A percentile compares a stretch with the other conserved stretches of the same genome.
Evolutionary conservation across 2,113 vertebrate genomes (phyloP).

Genomic region (Platanista minor): DNA sequence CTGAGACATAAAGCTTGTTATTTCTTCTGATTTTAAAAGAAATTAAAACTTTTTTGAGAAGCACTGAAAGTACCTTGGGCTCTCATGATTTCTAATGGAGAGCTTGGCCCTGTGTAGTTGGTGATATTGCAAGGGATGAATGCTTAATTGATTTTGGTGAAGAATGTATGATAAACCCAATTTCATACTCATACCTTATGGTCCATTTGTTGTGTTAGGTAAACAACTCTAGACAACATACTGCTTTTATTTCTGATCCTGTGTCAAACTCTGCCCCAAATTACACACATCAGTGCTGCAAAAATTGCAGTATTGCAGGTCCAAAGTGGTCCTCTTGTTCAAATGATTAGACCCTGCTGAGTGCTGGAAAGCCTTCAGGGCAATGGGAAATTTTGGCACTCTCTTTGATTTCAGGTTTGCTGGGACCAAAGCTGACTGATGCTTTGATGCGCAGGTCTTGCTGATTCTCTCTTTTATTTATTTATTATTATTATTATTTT

Average conservation of each 20-base stretch:
- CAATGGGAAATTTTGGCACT: not conserved
- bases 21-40: not conserved
- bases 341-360: not conserved
- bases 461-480: not conserved
- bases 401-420: conserved; percentile 1
- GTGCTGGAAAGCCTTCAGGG: not conserved
- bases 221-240: not conserved
- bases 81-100: not conserved
- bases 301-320: conserved; percentile 25
- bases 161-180: not conserved
- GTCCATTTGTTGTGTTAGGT: not conserved
- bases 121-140: rapidly evolving
- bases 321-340: not conserved
- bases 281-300: not conserved
- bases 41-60: not conserved
- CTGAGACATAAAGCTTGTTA: not conserved
- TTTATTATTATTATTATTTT: too few relatives aligned
- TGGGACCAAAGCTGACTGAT: not conserved
- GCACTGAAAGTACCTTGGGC: not conserved
- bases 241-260: not conserved
- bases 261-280: not conserved
- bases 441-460: not conserved
- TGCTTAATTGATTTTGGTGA: not conserved
- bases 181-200: not conserved
- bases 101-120: rapidly evolving